Conservation (phyloP, 2,797 vertebrate species). For the Pogonophryne albipinna region DNA sequence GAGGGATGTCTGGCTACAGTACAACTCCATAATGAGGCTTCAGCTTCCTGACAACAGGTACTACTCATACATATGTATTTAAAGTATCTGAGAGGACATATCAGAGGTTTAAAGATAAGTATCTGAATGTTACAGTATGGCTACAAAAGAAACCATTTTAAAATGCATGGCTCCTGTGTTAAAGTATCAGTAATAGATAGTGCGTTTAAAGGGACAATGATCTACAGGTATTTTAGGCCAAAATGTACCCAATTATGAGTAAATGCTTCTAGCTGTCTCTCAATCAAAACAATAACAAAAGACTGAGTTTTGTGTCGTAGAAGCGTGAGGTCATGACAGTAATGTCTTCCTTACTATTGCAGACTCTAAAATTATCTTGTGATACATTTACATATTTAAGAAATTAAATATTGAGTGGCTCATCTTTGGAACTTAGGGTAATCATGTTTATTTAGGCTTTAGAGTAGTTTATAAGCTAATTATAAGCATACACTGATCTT, state of each 20-base stretch:
- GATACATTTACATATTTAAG: constrained; percentile 10
- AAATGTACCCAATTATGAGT: too few relatives aligned
- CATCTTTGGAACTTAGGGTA: background rate
- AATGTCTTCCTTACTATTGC: too few relatives aligned
- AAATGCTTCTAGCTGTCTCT: too few relatives aligned
- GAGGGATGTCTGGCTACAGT: constrained; percentile 61
- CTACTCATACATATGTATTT: constrained; percentile 13
- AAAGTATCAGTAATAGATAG: background rate
- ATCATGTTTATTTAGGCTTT: background rate
- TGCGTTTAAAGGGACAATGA: background rate
- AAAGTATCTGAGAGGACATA: constrained; percentile 22
- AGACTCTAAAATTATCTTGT: background rate
- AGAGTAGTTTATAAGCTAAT: background rate
- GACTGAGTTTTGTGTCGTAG: too few relatives aligned
- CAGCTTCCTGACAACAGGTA: constrained; percentile 59
- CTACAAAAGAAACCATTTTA: background rate
- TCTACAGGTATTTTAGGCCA: background rate
- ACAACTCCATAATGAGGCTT: constrained; percentile 61
- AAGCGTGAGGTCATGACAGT: too few relatives aligned
- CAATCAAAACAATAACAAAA: too few relatives aligned
- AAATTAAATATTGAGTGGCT: background rate
- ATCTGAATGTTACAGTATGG: background rate
- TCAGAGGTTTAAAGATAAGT: background rate
- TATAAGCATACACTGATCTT: background rate
- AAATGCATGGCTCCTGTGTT: background rate